Percentiles rank a stretch among this genome's conserved stretches.
Evolutionary conservation across 53 echinoderm and acorn worm genomes (phyloP).

Genomic region (Zoroaster sp.): DNA sequence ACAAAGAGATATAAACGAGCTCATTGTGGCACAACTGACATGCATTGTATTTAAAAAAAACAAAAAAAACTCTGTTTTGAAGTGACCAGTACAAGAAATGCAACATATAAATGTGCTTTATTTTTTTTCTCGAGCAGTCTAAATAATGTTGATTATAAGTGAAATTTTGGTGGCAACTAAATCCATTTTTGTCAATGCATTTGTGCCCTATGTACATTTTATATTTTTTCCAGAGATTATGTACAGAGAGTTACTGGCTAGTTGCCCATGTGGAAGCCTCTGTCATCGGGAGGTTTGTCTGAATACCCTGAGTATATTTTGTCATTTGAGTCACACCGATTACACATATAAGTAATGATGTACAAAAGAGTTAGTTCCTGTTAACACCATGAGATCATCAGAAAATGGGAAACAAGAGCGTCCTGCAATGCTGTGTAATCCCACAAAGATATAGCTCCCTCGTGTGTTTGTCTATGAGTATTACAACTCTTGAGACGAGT

Average conservation of each 20-base stretch:
- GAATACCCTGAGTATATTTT: slow-evolving; percentile 34
- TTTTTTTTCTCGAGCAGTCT: not conserved
- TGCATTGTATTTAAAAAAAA: not conserved
- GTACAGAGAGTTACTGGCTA: not conserved
- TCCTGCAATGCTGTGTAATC: slow-evolving; percentile 20
- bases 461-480: not conserved
- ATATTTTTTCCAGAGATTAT: not conserved
- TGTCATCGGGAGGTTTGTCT: not conserved
- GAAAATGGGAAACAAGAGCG: slow-evolving; percentile 11
- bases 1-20: not conserved
- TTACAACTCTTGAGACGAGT: not conserved
- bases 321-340: slow-evolving; percentile 32
- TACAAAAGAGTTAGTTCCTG: slow-evolving; percentile 40
- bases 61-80: not conserved
- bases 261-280: not conserved
- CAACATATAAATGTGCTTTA: not conserved
- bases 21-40: not conserved
- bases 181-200: not conserved
- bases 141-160: not conserved
- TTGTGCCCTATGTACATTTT: not conserved
- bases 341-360: slow-evolving; percentile 10
- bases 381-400: slow-evolving; percentile 26
- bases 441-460: not conserved
- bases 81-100: not conserved
- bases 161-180: not conserved